These are phyloP conservation scores for Enteromius radiatus DNA, from an alignment of 2,797 vertebrate species.

Conservation along the genomic window DNA sequence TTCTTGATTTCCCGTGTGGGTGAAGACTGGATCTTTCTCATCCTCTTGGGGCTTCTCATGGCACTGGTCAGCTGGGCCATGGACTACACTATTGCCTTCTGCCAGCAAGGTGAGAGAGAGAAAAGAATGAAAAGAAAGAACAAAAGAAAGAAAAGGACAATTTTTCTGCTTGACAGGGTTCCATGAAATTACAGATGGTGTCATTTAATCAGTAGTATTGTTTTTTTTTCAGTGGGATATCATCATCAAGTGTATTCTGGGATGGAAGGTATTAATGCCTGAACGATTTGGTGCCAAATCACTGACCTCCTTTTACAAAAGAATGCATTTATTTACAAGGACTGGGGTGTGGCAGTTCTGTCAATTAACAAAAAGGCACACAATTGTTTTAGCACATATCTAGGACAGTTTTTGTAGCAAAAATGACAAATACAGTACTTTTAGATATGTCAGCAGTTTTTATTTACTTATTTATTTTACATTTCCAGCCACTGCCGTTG, in stretches of 20 bases:
- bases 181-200: constrained; percentile 49
- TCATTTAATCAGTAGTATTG: constrained; percentile 46
- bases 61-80: constrained; percentile 98
- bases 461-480: no score
- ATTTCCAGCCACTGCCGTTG: no score
- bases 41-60: constrained; percentile 94
- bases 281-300: constrained; percentile 22
- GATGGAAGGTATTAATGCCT: constrained; percentile 30
- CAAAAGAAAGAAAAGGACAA: constrained; percentile 31
- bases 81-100: constrained; percentile 96
- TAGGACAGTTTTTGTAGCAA: neutral
- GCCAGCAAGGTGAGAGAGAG: constrained; percentile 89
- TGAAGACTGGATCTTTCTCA: constrained; percentile 98
- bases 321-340: constrained; percentile 14
- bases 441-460: no score
- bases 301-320: constrained; percentile 42
- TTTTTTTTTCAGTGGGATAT: constrained; percentile 27
- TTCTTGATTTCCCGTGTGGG: constrained; percentile 94
- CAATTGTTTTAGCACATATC: neutral
- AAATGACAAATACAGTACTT: neutral
- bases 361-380: constrained; percentile 16
- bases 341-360: constrained; percentile 11
- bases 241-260: constrained; percentile 19
- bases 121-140: constrained; percentile 30
- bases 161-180: constrained; percentile 39